phyloP scores from a whole-genome alignment of 2,797 vertebrate species.

The Chromobotia macracanthus region DNA sequence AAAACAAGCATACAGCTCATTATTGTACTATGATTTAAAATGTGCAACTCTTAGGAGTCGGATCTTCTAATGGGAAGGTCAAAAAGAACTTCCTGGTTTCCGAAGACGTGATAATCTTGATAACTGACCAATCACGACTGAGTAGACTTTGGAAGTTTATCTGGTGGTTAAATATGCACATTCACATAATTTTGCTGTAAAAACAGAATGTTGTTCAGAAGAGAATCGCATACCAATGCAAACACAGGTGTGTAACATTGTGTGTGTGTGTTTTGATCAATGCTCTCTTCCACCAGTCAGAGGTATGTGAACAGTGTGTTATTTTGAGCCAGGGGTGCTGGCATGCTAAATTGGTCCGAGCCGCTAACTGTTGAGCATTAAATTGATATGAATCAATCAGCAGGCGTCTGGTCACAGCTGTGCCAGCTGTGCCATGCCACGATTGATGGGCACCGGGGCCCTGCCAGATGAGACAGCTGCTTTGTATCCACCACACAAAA shows the following conservation, averaged over 20 bases:
- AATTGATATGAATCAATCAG: conserved; percentile 79
- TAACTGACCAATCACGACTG: neutral
- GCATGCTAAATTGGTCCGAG: conserved; percentile 72
- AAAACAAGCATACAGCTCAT: too few relatives aligned
- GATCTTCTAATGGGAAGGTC: too few relatives aligned
- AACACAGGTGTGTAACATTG: neutral
- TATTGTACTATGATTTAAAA: too few relatives aligned
- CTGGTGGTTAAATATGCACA: too few relatives aligned
- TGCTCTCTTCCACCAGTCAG: neutral
- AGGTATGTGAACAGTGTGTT: conserved; percentile 46
- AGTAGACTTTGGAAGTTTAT: too few relatives aligned
- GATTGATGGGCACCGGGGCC: conserved; percentile 71
- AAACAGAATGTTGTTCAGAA: neutral
- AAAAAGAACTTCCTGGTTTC: too few relatives aligned
- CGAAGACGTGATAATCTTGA: too few relatives aligned
- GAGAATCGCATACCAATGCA: neutral
- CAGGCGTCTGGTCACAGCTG: conserved; percentile 71
- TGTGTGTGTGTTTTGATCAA: neutral
- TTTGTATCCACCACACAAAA: conserved; percentile 55
- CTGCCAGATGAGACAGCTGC: conserved; percentile 63
- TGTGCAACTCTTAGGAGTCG: too few relatives aligned
- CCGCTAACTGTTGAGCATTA: conserved; percentile 59
- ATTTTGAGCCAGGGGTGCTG: conserved; percentile 45
- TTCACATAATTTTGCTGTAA: too few relatives aligned
- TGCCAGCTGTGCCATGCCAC: conserved; percentile 66